A percentile compares a stretch with the other conserved stretches of the same genome.
Evolutionary conservation across 2,888 invertebrate genomes (phyloP).

Genomic region (Spialia ferax): DNA sequence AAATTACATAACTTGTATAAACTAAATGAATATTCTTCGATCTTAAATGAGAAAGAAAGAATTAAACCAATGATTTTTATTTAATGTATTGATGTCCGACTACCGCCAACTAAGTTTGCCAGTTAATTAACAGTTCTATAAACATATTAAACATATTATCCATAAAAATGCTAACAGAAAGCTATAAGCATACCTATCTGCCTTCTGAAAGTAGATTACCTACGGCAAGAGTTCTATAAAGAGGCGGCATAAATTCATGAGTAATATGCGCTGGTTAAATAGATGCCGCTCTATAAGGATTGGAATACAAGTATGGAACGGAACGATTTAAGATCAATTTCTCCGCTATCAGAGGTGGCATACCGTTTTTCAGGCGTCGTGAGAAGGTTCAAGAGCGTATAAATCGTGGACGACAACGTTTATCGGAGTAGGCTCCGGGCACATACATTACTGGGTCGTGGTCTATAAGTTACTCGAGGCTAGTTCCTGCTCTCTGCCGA

Average conservation of each 20-base stretch:
- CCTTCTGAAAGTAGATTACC: slow-evolving; percentile 6
- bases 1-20: no score
- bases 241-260: slow-evolving; percentile 17
- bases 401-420: slow-evolving; percentile 55
- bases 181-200: neutral
- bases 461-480: slow-evolving; percentile 53
- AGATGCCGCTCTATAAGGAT: slow-evolving; percentile 25
- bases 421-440: slow-evolving; percentile 49
- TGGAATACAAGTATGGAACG: slow-evolving; percentile 24
- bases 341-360: slow-evolving; percentile 33
- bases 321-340: slow-evolving; percentile 34
- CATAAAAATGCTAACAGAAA: no score
- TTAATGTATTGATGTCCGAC: no score
- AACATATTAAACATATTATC: no score
- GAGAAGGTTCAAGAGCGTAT: slow-evolving; percentile 55
- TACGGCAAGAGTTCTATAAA: slow-evolving; percentile 20
- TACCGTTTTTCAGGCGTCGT: slow-evolving; percentile 51
- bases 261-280: slow-evolving; percentile 21
- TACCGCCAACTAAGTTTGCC: no score
- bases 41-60: no score
- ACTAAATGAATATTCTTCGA: no score
- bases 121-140: neutral
- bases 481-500: slow-evolving; percentile 41
- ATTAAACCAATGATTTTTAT: no score
- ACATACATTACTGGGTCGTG: slow-evolving; percentile 57